Percentiles rank a stretch among this genome's conserved stretches.
Evolutionary conservation across 23 tunicate genomes (phyloP).

Genomic region (Pegea sp.): DNA sequence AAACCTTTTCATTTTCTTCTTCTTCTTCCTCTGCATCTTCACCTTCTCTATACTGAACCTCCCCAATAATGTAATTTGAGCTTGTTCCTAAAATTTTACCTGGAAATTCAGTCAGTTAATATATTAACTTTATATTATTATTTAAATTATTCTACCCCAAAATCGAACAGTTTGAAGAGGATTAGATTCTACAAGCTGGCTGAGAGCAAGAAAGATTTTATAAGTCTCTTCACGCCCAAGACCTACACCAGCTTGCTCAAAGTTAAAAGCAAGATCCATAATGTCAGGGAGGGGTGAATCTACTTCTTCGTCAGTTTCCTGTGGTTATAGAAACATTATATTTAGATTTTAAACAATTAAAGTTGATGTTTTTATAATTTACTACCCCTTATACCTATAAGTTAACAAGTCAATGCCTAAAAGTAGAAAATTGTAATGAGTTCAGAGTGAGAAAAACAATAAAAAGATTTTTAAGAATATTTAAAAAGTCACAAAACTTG

Average conservation of each 20-base stretch:
- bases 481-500: neutral
- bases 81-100: constrained; percentile 79
- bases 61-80: constrained; percentile 74
- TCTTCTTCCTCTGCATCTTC: constrained; percentile 97
- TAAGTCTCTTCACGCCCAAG: constrained; percentile 81
- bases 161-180: constrained; percentile 93
- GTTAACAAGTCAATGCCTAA: no score
- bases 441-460: neutral
- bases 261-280: constrained; percentile 59
- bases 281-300: constrained; percentile 89
- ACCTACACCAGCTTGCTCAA: constrained; percentile 91
- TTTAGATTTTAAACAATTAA: no score
- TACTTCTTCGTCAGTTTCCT: constrained; percentile 94
- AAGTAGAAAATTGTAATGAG: neutral
- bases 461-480: neutral
- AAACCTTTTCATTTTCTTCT: constrained; percentile 32
- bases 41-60: constrained; percentile 90
- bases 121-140: neutral
- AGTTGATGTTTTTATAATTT: no score
- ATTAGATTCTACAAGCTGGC: constrained; percentile 78
- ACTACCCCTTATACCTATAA: no score
- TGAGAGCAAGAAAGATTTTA: constrained; percentile 70
- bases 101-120: constrained; percentile 2
- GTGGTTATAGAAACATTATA: no score
- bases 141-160: constrained; percentile 42